Evolutionary conservation across 2,888 invertebrate genomes (phyloP), one percentile per base, ranked within the genome.

Genomic region (Nebria brevicollis): DNA sequence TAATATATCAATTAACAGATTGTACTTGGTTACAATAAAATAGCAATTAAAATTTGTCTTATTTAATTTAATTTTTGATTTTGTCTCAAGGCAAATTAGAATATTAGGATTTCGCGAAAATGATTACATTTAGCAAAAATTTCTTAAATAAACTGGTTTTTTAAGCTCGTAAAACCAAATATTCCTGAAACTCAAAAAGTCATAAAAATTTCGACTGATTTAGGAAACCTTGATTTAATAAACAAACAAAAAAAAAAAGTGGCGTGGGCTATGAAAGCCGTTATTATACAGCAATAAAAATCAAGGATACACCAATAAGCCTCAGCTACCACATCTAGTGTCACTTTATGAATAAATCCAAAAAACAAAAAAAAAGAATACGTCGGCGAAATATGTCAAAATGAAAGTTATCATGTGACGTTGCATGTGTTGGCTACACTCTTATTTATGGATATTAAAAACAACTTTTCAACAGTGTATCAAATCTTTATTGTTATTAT

Each of bases 121-220:
- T 54, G 2, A 34, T 5, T 54, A 54, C 13, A 13, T 54, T 54
- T 54, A 34, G 34, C 5, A 34, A 34, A 34, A 2, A 34, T 34
- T 34, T 34, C 34, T 34, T n/a, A 7, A 25, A 66, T 70, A 77
- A 77, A 77, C 77, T 64, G 72, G 77, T 78, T 78, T 73, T 64
- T 41, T 73, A 64, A 65, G 73, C 42, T 78, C 78, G 73, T 78
- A 73, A 78, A 78, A 78, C 73, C 66, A 73, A 73, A 78, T 73
- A 78, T 73, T 78, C 66, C 11, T 54, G 13, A 54, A 54, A 54
- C 7, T 34, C 34, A 34, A 34, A 34, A 34, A 34, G 34, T 43
- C 15, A 70, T 70, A 70, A 54, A 54, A 54, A 6, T 54, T 54
- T 54, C 54, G 54, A 13, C 54, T 54, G 7, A 54, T 54, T 54